A percentile compares a stretch with the other conserved stretches of the same genome.
Conservation (phyloP, 2,113 vertebrate species). For the Mesocricetus auratus region DNA sequence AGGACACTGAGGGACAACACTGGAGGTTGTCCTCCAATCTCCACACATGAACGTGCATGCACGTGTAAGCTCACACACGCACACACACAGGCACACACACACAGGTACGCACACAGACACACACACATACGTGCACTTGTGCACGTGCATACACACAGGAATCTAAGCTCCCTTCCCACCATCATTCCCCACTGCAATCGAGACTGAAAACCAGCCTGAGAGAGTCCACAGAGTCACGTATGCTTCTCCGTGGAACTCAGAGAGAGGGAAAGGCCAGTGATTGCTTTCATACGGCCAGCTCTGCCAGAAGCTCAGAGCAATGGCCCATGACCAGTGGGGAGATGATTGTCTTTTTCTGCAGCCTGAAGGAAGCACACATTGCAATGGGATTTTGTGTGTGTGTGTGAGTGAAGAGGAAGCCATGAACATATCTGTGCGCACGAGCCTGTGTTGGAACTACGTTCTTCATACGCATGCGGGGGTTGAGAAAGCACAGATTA, state of each 20-base stretch:
- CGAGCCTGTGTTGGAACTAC: neutral
- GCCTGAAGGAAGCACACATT: neutral
- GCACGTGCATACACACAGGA: too few relatives aligned
- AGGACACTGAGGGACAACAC: neutral
- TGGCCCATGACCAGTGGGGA: neutral
- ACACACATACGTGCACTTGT: too few relatives aligned
- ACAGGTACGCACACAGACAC: neutral
- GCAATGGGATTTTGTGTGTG: neutral
- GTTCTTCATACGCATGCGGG: neutral
- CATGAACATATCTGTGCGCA: neutral
- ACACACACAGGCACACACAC: neutral
- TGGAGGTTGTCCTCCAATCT: neutral
- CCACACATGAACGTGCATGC: neutral
- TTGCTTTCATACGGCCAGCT: constrained; percentile 37
- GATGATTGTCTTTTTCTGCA: constrained; percentile 51
- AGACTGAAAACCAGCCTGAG: constrained; percentile 8
- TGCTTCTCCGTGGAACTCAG: constrained; percentile 32
- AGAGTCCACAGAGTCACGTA: neutral
- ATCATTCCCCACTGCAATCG: neutral
- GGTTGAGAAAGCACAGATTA: neutral
- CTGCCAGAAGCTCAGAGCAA: constrained; percentile 25
- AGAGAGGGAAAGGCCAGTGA: constrained; percentile 53
- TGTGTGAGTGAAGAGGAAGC: neutral
- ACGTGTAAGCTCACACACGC: neutral
- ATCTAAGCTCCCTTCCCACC: neutral